Base-by-base conservation (phyloP, 2,113 vertebrate genomes). In the Cebidichthys violaceus region DNA sequence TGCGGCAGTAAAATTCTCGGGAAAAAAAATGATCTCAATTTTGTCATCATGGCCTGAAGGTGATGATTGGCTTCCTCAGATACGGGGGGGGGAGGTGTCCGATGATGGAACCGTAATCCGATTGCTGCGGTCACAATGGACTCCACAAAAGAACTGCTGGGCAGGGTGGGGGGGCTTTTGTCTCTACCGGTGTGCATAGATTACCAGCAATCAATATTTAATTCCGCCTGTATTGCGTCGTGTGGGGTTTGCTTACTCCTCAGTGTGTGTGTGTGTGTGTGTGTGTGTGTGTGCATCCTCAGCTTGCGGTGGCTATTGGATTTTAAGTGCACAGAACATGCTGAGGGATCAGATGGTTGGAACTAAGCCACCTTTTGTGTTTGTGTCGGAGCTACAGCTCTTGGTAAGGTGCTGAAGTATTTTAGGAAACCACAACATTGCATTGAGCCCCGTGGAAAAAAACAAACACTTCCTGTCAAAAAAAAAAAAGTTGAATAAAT, bases 171-270 rank as follows among this genome's bases (percentile, higher is more conserved):
- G 14, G 45, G 45, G 60, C 47, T 72, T 73, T 79, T 71, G 74
- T 84, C 72, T 78, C 76, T 80, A 83, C 43, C 6, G 54, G n/a
- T 20, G 74, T 15, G 43, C 83, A 84, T 86, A 75, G 73, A 89
- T 88, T 87, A 87, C 84, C 73, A 59, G 67, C 85, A 84, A 91
- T 92, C 88, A 70, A 92, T 92, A 92, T 88, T 92, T 80, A 90
- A 92, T 93, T 90, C 87, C 55, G 87, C n/a, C 75, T 8, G 54
- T 24, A 73, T 52, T 70, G 73, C 27, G 4, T 57, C 7, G 45
- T 27, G 11, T 27, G 55, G 55, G 24, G 55, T 57, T 57, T 15
- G 55, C 55, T 57, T 24, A 52, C 50, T 54, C 22, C 52, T 54
- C 52, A 54, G 50, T n/a, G 50, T 3, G 50, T n/a, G 62, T 64